phyloP scores from a whole-genome alignment of 2,888 invertebrate species.

The Papilio elwesi region DNA sequence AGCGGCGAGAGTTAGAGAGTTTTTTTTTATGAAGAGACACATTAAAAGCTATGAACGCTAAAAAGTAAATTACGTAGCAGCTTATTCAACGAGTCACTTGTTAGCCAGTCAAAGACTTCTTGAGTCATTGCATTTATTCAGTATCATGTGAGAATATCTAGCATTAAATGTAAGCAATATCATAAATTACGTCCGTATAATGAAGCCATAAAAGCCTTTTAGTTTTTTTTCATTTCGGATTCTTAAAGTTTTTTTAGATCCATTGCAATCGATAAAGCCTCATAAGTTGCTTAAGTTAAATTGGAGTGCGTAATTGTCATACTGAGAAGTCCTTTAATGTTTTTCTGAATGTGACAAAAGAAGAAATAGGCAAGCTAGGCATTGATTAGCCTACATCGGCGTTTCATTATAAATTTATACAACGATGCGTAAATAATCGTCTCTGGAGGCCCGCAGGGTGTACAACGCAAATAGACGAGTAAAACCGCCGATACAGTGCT shows the following conservation, averaged over 20 bases:
- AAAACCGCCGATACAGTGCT: slow-evolving; percentile 50
- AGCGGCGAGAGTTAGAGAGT: too few relatives aligned
- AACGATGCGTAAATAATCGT: slow-evolving; percentile 72
- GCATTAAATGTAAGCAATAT: slow-evolving; percentile 36
- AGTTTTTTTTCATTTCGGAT: slow-evolving; percentile 21
- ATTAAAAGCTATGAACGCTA: neutral
- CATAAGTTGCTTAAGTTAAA: slow-evolving; percentile 45
- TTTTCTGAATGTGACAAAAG: slow-evolving; percentile 41
- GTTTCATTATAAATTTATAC: slow-evolving; percentile 72
- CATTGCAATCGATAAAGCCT: slow-evolving; percentile 44
- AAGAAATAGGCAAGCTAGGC: slow-evolving; percentile 51
- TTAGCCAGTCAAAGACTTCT: slow-evolving; percentile 18
- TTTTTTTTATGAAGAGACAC: too few relatives aligned
- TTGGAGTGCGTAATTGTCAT: slow-evolving; percentile 45
- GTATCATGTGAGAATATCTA: slow-evolving; percentile 38
- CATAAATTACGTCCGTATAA: slow-evolving; percentile 35
- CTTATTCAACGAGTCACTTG: slow-evolving; percentile 5
- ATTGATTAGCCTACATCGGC: slow-evolving; percentile 71
- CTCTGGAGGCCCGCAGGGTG: slow-evolving; percentile 58
- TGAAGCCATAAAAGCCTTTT: slow-evolving; percentile 35
- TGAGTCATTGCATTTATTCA: slow-evolving; percentile 35
- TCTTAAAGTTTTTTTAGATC: slow-evolving; percentile 29
- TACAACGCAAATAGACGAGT: slow-evolving; percentile 61
- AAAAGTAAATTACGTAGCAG: slow-evolving; percentile 3
- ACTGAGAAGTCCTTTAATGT: slow-evolving; percentile 50